Conservation (phyloP, 1,140 invertebrate genomes). For the Pachyrhynchus sulphureomaculatus region DNA sequence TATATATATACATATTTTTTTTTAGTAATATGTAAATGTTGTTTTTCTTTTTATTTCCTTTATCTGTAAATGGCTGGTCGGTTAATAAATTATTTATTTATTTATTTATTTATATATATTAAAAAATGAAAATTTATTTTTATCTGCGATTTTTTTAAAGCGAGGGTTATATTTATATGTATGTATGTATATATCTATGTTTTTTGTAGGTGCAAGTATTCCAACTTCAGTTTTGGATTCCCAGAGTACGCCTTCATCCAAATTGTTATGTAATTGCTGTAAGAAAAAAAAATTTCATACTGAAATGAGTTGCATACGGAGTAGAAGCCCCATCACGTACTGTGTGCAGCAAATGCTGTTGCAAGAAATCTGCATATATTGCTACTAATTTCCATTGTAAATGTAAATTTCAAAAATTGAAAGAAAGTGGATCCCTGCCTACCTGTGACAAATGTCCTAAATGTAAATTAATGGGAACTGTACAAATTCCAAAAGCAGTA, state of each 20-base stretch:
- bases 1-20: too few relatives aligned
- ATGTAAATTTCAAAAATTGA: too few relatives aligned
- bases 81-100: too few relatives aligned
- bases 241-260: neutral
- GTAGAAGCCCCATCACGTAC: neutral
- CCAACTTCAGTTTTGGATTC: neutral
- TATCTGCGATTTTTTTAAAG: too few relatives aligned
- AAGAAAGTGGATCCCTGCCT: too few relatives aligned
- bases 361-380: neutral
- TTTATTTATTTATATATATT: too few relatives aligned
- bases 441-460: constrained; percentile 15
- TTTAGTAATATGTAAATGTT: too few relatives aligned
- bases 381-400: too few relatives aligned
- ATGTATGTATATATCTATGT: neutral
- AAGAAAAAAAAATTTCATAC: constrained; percentile 15
- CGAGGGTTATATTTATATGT: neutral
- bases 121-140: too few relatives aligned
- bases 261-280: constrained; percentile 10
- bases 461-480: constrained; percentile 22
- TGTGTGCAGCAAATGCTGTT: constrained; percentile 15
- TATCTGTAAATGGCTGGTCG: too few relatives aligned
- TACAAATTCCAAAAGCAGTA: constrained; percentile 29
- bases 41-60: too few relatives aligned
- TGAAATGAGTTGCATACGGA: constrained; percentile 17
- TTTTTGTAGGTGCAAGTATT: neutral